phyloP scores from a whole-genome alignment of 2,113 vertebrate species.

The Pelusios castaneus region DNA sequence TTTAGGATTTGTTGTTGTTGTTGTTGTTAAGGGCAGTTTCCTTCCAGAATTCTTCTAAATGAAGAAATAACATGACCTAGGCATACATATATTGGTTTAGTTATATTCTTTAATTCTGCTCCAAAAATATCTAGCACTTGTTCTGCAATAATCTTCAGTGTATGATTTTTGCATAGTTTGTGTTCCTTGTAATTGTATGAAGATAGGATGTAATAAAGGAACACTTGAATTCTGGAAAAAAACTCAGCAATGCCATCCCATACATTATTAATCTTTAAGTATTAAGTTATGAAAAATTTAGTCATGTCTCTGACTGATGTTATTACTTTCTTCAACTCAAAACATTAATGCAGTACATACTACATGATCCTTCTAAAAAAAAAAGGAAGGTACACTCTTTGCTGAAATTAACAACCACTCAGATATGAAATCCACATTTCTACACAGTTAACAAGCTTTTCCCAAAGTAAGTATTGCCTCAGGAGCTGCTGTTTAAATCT shows the following conservation, averaged over 20 bases:
- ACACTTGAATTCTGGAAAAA: conserved; percentile 23
- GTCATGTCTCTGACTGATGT: neutral
- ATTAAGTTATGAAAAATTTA: conserved; percentile 67
- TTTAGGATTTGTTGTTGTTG: conserved; percentile 15
- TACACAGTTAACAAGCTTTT: neutral
- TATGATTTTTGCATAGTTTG: neutral
- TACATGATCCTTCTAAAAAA: neutral
- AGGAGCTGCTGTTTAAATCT: neutral
- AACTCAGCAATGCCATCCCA: conserved; percentile 2
- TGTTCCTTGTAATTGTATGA: neutral
- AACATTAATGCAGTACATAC: conserved; percentile 1
- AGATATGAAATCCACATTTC: neutral
- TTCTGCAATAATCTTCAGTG: neutral
- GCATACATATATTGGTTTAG: neutral
- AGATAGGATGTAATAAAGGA: neutral
- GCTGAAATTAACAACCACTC: neutral
- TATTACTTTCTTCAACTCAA: conserved; percentile 51
- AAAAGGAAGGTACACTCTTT: neutral
- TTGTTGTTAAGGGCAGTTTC: conserved; percentile 43
- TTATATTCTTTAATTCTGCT: neutral
- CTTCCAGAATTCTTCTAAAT: conserved; percentile 35
- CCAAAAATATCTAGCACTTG: neutral
- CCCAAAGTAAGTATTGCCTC: neutral
- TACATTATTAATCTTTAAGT: conserved; percentile 56
- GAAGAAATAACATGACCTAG: neutral